Evolutionary conservation across 2,888 invertebrate genomes (phyloP).

Genomic region (Ophion obscuratus): DNA sequence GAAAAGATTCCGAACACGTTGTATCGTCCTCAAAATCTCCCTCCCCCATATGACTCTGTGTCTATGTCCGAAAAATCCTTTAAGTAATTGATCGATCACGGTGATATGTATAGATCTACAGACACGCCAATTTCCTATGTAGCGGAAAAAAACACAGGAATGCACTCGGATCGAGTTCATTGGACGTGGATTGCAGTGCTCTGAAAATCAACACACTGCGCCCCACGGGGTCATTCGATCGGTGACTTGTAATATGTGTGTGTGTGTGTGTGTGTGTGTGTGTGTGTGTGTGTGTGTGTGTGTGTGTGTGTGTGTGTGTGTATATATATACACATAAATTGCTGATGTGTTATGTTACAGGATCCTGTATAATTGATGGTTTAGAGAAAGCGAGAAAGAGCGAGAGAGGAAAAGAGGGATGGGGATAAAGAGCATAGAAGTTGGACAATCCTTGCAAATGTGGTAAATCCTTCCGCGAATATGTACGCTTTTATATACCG

Average conservation of each 20-base stretch:
- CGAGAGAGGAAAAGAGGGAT: not conserved
- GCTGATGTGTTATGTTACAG: slow-evolving; percentile 26
- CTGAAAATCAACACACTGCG: slow-evolving; percentile 24
- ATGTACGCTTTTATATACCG: not conserved
- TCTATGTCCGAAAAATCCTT: too few relatives aligned
- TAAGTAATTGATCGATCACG: too few relatives aligned
- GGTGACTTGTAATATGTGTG: not conserved
- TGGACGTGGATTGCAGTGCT: not conserved
- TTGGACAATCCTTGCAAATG: slow-evolving; percentile 1
- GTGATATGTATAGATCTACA: too few relatives aligned
- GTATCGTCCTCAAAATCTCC: too few relatives aligned
- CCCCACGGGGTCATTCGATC: slow-evolving; percentile 2
- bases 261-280: too few relatives aligned
- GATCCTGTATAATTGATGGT: slow-evolving; percentile 48
- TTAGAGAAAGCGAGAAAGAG: not conserved
- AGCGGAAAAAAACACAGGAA: not conserved
- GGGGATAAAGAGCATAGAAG: not conserved
- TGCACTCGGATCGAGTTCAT: slow-evolving; percentile 12
- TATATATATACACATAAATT: not conserved
- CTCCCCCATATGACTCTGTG: too few relatives aligned
- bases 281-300: too few relatives aligned
- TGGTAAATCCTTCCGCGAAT: not conserved
- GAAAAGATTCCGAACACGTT: too few relatives aligned
- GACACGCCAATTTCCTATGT: too few relatives aligned
- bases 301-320: too few relatives aligned